These are phyloP conservation scores for Pelochelys cantorii DNA, from an alignment of 2,797 vertebrate genomes.

Conservation along the genomic window DNA sequence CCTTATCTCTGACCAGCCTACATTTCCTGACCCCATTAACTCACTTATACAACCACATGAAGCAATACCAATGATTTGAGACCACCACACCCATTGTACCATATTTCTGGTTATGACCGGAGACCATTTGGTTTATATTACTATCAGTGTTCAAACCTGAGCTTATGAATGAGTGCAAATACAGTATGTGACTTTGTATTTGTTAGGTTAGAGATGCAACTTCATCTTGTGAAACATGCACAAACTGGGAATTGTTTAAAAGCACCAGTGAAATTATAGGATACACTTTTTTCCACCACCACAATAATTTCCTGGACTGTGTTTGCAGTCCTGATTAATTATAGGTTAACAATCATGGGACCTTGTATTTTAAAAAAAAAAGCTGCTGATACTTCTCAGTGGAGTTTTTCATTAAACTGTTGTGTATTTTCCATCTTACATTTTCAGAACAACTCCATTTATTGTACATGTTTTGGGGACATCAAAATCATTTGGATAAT, in stretches of 20 bases:
- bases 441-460: background rate
- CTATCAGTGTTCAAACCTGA: background rate
- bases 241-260: background rate
- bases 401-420: background rate
- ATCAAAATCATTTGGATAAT: background rate
- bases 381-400: background rate
- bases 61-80: background rate
- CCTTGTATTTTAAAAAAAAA: background rate
- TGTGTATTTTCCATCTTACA: background rate
- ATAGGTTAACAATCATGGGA: slow-evolving; percentile 8
- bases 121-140: background rate
- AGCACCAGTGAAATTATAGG: background rate
- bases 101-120: background rate
- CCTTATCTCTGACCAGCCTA: slow-evolving; percentile 11
- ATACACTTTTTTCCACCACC: slow-evolving; percentile 3
- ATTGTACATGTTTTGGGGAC: background rate
- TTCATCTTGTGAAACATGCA: background rate
- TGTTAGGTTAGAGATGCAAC: background rate
- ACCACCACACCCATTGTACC: background rate
- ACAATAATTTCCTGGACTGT: background rate
- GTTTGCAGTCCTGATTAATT: slow-evolving; percentile 27
- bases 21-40: slow-evolving; percentile 20
- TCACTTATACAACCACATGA: rapidly evolving
- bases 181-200: background rate
- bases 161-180: slow-evolving; percentile 27